Base-by-base conservation (phyloP, 2,797 vertebrate species). In the Helarctos malayanus region DNA sequence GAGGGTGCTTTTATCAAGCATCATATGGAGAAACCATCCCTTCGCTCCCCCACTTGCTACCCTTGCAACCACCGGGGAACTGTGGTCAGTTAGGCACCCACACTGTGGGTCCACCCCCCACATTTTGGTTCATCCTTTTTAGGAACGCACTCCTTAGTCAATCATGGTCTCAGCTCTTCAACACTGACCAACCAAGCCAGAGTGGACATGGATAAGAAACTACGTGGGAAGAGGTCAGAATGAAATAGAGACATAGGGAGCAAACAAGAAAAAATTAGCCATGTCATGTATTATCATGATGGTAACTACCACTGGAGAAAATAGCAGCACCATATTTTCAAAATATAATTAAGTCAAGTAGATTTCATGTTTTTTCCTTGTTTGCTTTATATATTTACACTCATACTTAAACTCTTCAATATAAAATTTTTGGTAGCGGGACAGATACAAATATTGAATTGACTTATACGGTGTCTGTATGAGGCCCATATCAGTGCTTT, bases 321-420 rank as follows among this genome's bases (percentile, higher is more conserved):
- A 71, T 27, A 68, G 45, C 27, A 82, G 63, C 32, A 13, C 23
- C n/a, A 18, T 73, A 69, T 47, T 76, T 96, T 86, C 35, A 89
- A 84, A 71, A 3, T 16, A 47, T 54, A 47, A 94, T 82, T 71
- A 92, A 92, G 65, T 84, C 45, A 96, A 41, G 68, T 14, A 35
- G 63, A 84, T 12, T 15, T 80, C 4, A 82, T 32, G 9, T 18
- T 95, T 86, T 52, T 14, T 45, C 56, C 35, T 76, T 89, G 32
- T 47, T 89, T 92, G 29, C 13, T 68, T 29, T 73, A 52, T 49
- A 75, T n/a, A 45, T 52, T 91, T 32, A 65, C 0, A 68, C 5
- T 90, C 32, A 61, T 47, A 29, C 25, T 89, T 78, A 90, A 93
- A 27, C 25, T 89, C n/a, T 85, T 76, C 56, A 45, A 75, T 92